phyloP scores from a whole-genome alignment of 2,113 vertebrate genomes.

The Mugil cephalus region DNA sequence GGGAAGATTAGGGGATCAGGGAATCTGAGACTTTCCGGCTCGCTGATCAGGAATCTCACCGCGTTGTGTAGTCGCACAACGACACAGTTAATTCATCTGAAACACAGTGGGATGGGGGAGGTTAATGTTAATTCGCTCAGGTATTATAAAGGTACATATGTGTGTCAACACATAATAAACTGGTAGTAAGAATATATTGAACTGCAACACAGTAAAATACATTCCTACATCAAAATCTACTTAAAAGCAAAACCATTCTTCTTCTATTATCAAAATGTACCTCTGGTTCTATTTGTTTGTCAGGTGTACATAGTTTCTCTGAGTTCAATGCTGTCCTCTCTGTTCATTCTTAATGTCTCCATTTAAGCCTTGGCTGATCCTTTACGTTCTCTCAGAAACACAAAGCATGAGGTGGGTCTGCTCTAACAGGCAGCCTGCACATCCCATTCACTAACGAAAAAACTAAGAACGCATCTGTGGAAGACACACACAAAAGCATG shows the following conservation, averaged over 20 bases:
- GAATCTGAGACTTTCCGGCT: slow-evolving; percentile 40
- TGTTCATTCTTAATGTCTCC: slow-evolving; percentile 8
- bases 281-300: background rate
- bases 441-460: background rate
- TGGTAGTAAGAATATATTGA: slow-evolving; percentile 2
- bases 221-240: background rate
- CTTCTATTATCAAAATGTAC: background rate
- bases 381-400: background rate
- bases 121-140: slow-evolving; percentile 36
- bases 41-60: slow-evolving; percentile 40
- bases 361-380: slow-evolving; percentile 10
- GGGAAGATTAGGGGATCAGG: slow-evolving; percentile 63
- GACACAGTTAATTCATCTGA: slow-evolving; percentile 46
- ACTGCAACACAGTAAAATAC: slow-evolving; percentile 9
- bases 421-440: slow-evolving; percentile 3
- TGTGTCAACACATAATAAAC: slow-evolving; percentile 21
- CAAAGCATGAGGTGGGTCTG: slow-evolving; percentile 1
- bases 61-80: slow-evolving; percentile 21
- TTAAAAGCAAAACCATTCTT: background rate
- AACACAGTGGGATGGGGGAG: slow-evolving; percentile 20
- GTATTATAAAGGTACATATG: slow-evolving; percentile 28
- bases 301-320: background rate
- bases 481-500: too few species aligned
- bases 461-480: background rate
- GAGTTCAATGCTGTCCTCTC: slow-evolving; percentile 1